These are phyloP conservation scores for Candoia aspera DNA, from an alignment of 2,113 vertebrate genomes.

Conservation along the genomic window DNA sequence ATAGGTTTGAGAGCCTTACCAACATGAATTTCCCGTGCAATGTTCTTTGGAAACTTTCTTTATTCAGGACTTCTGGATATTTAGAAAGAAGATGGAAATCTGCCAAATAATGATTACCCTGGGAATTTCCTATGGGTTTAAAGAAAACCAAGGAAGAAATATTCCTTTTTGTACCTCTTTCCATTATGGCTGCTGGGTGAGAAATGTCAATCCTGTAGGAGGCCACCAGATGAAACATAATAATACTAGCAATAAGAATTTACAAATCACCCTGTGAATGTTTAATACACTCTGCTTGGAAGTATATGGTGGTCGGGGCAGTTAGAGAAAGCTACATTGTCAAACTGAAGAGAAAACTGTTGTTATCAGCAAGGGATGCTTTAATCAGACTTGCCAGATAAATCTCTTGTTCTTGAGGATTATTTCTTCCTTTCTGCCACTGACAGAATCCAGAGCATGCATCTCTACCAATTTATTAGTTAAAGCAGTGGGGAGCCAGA, in stretches of 20 bases:
- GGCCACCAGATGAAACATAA: background rate
- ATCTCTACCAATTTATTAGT: conserved; percentile 51
- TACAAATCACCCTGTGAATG: background rate
- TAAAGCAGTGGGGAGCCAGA: conserved; percentile 39
- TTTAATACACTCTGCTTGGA: background rate
- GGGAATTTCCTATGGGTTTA: background rate
- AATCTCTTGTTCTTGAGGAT: conserved; percentile 66
- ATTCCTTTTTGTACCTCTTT: background rate
- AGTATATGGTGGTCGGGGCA: background rate
- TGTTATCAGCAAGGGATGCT: conserved; percentile 63
- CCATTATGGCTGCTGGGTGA: background rate
- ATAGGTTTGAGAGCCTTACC: background rate
- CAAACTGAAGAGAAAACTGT: conserved; percentile 49
- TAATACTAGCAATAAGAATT: background rate
- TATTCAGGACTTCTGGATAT: background rate
- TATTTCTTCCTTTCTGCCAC: conserved; percentile 65
- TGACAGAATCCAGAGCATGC: conserved; percentile 68
- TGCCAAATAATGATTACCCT: background rate
- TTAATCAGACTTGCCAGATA: conserved; percentile 66
- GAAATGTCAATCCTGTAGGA: conserved; percentile 29
- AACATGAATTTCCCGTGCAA: background rate
- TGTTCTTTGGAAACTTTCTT: background rate
- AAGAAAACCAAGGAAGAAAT: background rate
- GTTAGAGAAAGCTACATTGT: conserved; percentile 39
- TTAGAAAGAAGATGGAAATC: background rate